Evolutionary conservation across 1,140 invertebrate species (phyloP), one percentile per base, ranked within the genome.

Genomic region (Drosophila fuyamai): DNA sequence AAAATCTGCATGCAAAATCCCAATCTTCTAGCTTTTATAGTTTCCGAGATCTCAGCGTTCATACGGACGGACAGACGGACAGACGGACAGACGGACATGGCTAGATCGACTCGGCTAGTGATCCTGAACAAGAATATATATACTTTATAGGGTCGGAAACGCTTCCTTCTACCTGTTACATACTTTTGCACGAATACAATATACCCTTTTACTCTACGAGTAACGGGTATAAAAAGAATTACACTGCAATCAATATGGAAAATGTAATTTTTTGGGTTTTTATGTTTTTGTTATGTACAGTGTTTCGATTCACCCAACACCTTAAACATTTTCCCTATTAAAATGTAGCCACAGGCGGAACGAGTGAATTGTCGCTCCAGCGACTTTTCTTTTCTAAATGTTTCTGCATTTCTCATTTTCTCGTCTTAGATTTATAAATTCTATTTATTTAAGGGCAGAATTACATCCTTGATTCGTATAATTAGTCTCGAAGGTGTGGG

Each of bases 361-460:
- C 60, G 58, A 14, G 16, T 55, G 35, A 46, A 63, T 23, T 46
- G 60, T 63, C 40, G 60, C 60, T 63, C 51, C 29, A 63, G 60
- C 51, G 60, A 44, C 40, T 55, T 63, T 55, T 63, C 40, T 55
- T 44, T 23, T 5, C 23, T 27, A 29, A 48, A 29, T 32, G 8
- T 35, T 9, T 16, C n/a, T 32, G 27, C 4, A 35, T 32, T 32
- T 51, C 29, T 35, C 13, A 35, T 4, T 9, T 41, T 23, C 3
- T 5, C n/a, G 4, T 29, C 14, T 9, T n/a, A 46, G 55, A 32
- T 60, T 51, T 32, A 6, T n/a, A 40, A 1, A 6, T 38, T 29
- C 9, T 36, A 36, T 36, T 32, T 16, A 14, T 16, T 36, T 0
- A 6, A 4, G 8, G 32, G 0, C 8, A 14, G 8, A 4, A 50